These are phyloP conservation scores for Napeogenes sylphis DNA, from an alignment of 2,888 invertebrate genomes.

Conservation along the genomic window DNA sequence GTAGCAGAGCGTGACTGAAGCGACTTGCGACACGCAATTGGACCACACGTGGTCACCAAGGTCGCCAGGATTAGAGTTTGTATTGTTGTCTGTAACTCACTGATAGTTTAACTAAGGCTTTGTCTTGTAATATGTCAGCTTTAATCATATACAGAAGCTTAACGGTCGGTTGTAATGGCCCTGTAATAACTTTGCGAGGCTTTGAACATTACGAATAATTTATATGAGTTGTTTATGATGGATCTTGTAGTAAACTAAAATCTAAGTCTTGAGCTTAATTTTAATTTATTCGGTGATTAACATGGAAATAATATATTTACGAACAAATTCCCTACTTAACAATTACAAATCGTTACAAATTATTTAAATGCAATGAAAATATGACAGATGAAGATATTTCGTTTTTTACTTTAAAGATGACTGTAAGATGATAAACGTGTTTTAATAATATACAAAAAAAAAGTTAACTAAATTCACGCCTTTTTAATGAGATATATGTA, in stretches of 20 bases:
- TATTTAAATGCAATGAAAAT: no score
- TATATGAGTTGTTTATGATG: not conserved
- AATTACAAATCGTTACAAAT: no score
- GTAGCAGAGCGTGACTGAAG: constrained; percentile 44
- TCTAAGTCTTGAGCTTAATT: no score
- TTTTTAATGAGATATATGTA: no score
- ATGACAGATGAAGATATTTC: no score
- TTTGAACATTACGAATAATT: not conserved
- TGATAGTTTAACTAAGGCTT: constrained; percentile 16
- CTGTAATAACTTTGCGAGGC: not conserved
- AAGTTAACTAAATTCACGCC: no score
- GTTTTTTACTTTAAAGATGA: no score
- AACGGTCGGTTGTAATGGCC: not conserved
- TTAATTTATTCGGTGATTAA: no score
- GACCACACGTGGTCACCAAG: constrained; percentile 52
- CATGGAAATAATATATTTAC: no score
- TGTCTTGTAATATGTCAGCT: constrained; percentile 13
- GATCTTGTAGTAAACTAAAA: not conserved
- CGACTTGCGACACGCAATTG: constrained; percentile 40
- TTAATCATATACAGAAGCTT: constrained; percentile 3
- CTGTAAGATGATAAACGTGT: not conserved
- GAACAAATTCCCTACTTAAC: no score
- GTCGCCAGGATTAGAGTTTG: constrained; percentile 30
- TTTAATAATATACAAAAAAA: not conserved
- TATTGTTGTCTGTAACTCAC: constrained; percentile 10